phyloP scores from a whole-genome alignment of 2,888 invertebrate species.

The Linyphia triangularis region DNA sequence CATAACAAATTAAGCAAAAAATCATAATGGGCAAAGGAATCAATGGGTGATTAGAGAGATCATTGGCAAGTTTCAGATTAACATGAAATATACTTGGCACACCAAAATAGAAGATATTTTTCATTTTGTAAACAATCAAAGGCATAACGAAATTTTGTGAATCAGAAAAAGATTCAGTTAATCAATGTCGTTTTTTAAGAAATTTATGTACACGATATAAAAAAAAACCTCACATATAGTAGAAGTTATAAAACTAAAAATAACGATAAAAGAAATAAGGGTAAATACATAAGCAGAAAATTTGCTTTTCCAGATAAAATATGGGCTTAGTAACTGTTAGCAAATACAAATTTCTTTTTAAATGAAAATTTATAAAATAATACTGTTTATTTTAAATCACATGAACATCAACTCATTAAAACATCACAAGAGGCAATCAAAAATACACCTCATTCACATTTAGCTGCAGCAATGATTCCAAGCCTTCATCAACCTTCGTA shows the following conservation, averaged over 20 bases:
- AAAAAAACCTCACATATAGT: too few relatives aligned
- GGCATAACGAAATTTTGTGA: too few relatives aligned
- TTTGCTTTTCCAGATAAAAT: background rate
- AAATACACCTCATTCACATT: background rate
- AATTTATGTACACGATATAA: too few relatives aligned
- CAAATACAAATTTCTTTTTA: background rate
- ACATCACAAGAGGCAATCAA: background rate
- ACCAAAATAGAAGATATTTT: too few relatives aligned
- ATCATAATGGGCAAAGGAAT: background rate
- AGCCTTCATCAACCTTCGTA: background rate
- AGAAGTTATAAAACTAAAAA: too few relatives aligned
- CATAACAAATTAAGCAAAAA: constrained; percentile 11
- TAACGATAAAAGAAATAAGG: background rate
- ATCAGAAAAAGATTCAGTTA: too few relatives aligned
- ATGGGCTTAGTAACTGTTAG: background rate
- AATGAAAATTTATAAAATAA: background rate
- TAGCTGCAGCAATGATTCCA: background rate
- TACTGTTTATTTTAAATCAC: background rate
- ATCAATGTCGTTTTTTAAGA: too few relatives aligned
- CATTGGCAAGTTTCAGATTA: too few relatives aligned
- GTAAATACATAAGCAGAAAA: background rate
- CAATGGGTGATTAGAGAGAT: too few relatives aligned
- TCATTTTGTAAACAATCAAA: too few relatives aligned
- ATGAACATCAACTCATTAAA: background rate
- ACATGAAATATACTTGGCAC: too few relatives aligned